Percentiles rank a stretch among this genome's conserved stretches.
Evolutionary conservation across 2,888 invertebrate genomes (phyloP).

Genomic region (Pycnomerus fuliginosus): DNA sequence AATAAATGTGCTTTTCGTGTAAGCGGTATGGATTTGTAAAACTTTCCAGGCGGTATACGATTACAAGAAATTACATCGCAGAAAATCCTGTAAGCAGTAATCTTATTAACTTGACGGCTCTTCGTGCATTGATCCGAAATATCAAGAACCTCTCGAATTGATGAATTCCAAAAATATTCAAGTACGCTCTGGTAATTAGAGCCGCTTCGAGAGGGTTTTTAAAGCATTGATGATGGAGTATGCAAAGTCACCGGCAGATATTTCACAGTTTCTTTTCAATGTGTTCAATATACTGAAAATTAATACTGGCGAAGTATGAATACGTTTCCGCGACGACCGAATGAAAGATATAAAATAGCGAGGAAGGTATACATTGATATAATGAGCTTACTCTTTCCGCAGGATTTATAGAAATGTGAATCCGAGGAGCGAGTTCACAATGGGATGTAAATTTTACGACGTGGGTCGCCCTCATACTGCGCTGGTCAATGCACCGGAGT

Average conservation of each 20-base stretch:
- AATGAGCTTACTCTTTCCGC: slow-evolving; percentile 20
- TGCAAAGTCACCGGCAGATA: slow-evolving; percentile 11
- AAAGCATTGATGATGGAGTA: no score
- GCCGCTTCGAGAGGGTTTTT: no score
- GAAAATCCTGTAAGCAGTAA: no score
- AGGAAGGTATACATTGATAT: slow-evolving; percentile 9
- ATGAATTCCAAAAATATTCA: no score
- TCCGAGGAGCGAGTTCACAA: slow-evolving; percentile 8
- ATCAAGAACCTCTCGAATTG: no score
- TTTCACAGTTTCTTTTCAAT: slow-evolving; percentile 12
- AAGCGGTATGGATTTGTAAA: slow-evolving; percentile 9
- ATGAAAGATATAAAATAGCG: slow-evolving; percentile 17
- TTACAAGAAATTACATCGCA: slow-evolving; percentile 16
- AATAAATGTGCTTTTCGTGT: slow-evolving; percentile 25
- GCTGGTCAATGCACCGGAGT: no score
- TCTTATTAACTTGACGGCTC: no score
- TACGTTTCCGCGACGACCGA: slow-evolving; percentile 11
- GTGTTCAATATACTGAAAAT: slow-evolving; percentile 20
- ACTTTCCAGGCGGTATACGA: slow-evolving; percentile 11
- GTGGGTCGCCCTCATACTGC: no score
- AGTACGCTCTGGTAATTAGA: no score
- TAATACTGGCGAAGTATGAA: slow-evolving; percentile 17
- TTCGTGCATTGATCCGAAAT: no score
- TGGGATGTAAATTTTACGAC: slow-evolving; percentile 15
- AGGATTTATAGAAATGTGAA: slow-evolving; percentile 13